Percentiles rank a stretch among this genome's conserved stretches.
These are phyloP conservation scores for Macquaria ambigua DNA, from an alignment of 2,113 vertebrate genomes.

Conservation along the genomic window DNA sequence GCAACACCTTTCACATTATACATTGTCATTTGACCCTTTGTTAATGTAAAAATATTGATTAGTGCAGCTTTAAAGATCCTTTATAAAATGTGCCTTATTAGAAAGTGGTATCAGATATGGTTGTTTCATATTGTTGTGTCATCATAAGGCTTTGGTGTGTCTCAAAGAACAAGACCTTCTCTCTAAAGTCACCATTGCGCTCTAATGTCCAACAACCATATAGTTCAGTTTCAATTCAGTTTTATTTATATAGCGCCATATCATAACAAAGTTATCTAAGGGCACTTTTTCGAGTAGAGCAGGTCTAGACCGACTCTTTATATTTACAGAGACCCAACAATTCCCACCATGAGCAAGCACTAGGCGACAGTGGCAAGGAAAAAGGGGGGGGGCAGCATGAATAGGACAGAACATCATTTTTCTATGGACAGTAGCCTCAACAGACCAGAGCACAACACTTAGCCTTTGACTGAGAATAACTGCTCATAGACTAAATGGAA, in stretches of 20 bases:
- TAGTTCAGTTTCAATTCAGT: too few species aligned
- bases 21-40: background rate
- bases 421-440: background rate
- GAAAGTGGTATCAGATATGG: background rate
- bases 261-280: too few species aligned
- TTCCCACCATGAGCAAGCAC: too few species aligned
- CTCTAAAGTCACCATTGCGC: background rate
- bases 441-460: background rate
- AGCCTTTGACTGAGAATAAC: background rate
- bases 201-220: background rate
- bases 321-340: too few species aligned
- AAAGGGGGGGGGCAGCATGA: too few species aligned
- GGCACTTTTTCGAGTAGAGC: too few species aligned
- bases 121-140: background rate
- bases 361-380: too few species aligned
- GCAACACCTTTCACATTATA: background rate
- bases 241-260: too few species aligned
- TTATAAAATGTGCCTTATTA: background rate
- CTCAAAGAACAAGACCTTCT: background rate
- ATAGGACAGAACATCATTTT: too few species aligned
- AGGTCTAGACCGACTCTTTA: too few species aligned
- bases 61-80: background rate
- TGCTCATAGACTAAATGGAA: constrained; percentile 1
- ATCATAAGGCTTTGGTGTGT: background rate
- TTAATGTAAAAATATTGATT: too few species aligned